These are phyloP conservation scores for Nycticorax nycticorax DNA, from an alignment of 2,113 vertebrate species.

Conservation along the genomic window DNA sequence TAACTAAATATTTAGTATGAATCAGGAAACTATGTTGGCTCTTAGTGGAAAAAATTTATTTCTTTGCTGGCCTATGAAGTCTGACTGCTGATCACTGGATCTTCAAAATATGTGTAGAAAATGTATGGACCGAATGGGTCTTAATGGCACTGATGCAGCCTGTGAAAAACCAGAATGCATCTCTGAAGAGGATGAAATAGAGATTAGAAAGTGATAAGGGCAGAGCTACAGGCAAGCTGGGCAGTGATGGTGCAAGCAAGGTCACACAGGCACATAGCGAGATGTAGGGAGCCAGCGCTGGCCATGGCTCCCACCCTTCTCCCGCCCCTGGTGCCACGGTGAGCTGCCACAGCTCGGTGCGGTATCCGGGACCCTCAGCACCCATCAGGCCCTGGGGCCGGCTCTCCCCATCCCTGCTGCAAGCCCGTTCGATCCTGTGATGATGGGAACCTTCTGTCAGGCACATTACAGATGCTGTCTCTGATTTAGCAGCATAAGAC, in stretches of 20 bases:
- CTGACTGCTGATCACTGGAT: not conserved
- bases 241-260: not conserved
- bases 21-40: not conserved
- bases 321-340: rapidly evolving
- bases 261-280: rapidly evolving
- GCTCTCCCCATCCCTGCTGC: not conserved
- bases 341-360: not conserved
- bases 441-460: not conserved
- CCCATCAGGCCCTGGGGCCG: rapidly evolving
- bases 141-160: not conserved
- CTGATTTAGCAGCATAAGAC: not conserved
- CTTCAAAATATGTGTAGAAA: not conserved
- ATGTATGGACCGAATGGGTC: rapidly evolving
- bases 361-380: rapidly evolving
- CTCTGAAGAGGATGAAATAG: not conserved
- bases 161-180: not conserved
- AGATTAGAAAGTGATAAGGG: not conserved
- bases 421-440: not conserved
- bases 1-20: not conserved
- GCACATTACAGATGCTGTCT: not conserved
- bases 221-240: not conserved
- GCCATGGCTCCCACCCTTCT: not conserved
- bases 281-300: not conserved
- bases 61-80: not conserved
- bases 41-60: not conserved